Conservation (phyloP, 1,140 invertebrate species). For the Nomia melanderi region DNA sequence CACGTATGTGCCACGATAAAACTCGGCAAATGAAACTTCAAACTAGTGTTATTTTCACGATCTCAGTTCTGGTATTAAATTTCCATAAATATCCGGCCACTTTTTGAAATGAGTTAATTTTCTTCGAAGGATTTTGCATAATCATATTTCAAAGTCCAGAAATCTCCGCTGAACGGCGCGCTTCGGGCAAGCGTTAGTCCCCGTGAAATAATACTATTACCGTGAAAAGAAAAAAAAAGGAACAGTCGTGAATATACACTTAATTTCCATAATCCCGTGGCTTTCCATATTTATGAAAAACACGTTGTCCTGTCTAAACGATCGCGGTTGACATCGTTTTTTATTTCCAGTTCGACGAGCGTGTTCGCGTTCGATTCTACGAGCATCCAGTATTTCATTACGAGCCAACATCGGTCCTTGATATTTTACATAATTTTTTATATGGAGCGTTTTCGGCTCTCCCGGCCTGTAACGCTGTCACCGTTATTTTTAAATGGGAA, state of each 20-base stretch:
- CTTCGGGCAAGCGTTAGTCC: background rate
- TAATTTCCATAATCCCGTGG: background rate
- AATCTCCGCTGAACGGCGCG: too few species aligned
- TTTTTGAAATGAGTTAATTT: background rate
- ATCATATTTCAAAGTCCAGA: background rate
- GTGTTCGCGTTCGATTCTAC: too few species aligned
- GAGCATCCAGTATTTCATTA: conserved; percentile 10
- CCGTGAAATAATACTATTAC: background rate
- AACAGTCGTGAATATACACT: background rate
- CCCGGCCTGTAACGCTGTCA: background rate
- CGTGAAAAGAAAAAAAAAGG: background rate
- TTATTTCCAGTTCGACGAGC: conserved; percentile 21
- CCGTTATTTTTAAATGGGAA: conserved; percentile 33
- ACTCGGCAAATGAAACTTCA: too few species aligned
- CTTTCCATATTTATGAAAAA: conserved; percentile 16
- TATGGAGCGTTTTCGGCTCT: conserved; percentile 16
- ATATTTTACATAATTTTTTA: conserved; percentile 34
- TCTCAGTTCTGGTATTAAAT: too few species aligned
- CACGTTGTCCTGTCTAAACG: background rate
- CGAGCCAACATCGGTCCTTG: conserved; percentile 5
- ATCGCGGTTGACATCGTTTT: background rate
- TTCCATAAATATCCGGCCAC: background rate
- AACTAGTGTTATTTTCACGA: too few species aligned
- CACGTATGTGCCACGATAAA: too few species aligned
- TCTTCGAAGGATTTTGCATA: too few species aligned